Evolutionary conservation across 2,888 invertebrate species (phyloP).

Genomic region (Hydropsyche betteni): DNA sequence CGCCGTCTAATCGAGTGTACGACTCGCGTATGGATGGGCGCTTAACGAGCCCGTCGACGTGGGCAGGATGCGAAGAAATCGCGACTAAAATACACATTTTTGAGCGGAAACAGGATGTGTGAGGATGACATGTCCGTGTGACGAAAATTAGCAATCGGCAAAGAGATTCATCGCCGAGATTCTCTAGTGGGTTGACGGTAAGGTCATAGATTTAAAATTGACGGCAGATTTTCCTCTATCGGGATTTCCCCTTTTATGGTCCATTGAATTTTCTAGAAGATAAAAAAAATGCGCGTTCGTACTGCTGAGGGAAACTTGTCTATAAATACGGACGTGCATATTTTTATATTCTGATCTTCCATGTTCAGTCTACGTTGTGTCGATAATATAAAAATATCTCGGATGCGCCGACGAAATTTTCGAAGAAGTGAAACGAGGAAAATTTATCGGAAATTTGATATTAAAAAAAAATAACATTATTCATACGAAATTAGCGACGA

Average conservation of each 20-base stretch:
- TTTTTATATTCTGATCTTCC: conserved; percentile 8
- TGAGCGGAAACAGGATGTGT: too few species aligned
- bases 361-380: background rate
- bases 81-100: too few species aligned
- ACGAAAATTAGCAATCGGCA: background rate
- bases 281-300: conserved; percentile 6
- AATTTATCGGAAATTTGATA: background rate
- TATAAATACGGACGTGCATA: conserved; percentile 2
- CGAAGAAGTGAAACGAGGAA: background rate
- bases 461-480: too few species aligned
- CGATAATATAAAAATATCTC: background rate
- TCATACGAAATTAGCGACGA: too few species aligned
- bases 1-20: too few species aligned
- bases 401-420: background rate
- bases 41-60: too few species aligned
- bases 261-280: conserved; percentile 12
- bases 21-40: too few species aligned
- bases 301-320: background rate
- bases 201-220: conserved; percentile 15
- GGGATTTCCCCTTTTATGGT: conserved; percentile 20
- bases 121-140: too few species aligned
- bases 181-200: background rate
- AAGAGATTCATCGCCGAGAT: background rate
- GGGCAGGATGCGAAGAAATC: too few species aligned
- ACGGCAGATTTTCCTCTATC: conserved; percentile 25